A percentile compares a stretch with the other conserved stretches of the same genome.
Evolutionary conservation across 2,888 invertebrate genomes (phyloP).

Genomic region (Lepidochitona cinerea): DNA sequence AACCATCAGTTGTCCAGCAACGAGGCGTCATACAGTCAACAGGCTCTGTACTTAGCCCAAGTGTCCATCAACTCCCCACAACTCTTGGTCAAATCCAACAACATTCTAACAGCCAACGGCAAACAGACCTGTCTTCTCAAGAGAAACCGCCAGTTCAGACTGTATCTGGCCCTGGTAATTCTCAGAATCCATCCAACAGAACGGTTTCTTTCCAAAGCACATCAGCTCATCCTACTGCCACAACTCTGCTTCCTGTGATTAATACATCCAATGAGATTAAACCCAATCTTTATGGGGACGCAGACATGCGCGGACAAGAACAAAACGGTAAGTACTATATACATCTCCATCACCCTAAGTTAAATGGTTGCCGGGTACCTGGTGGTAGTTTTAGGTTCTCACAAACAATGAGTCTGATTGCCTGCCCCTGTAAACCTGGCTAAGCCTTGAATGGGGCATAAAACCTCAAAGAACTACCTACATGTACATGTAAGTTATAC

Average conservation of each 20-base stretch:
- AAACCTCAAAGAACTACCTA: too few species aligned
- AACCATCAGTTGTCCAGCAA: neutral
- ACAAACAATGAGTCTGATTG: too few species aligned
- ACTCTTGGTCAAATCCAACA: neutral
- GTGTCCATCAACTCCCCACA: neutral
- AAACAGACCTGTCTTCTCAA: neutral
- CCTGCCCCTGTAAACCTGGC: too few species aligned
- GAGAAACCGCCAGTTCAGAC: neutral
- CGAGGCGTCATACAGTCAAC: neutral
- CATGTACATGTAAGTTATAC: too few species aligned
- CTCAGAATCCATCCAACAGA: neutral
- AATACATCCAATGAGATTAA: slow-evolving; percentile 25
- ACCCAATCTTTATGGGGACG: neutral
- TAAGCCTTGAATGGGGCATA: too few species aligned
- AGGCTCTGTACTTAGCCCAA: neutral
- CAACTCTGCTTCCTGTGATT: slow-evolving; percentile 54
- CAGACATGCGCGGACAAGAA: neutral
- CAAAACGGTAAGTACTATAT: neutral
- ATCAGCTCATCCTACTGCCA: slow-evolving; percentile 45
- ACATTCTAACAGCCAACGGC: neutral
- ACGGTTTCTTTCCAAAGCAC: neutral
- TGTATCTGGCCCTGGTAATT: neutral
- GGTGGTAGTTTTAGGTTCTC: too few species aligned
- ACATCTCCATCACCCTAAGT: too few species aligned
- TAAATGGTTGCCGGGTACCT: too few species aligned